Percentiles rank a stretch among this genome's conserved stretches.
Evolutionary conservation across 2,113 vertebrate genomes (phyloP).

Genomic region (Leptobrachium ailaonicum): DNA sequence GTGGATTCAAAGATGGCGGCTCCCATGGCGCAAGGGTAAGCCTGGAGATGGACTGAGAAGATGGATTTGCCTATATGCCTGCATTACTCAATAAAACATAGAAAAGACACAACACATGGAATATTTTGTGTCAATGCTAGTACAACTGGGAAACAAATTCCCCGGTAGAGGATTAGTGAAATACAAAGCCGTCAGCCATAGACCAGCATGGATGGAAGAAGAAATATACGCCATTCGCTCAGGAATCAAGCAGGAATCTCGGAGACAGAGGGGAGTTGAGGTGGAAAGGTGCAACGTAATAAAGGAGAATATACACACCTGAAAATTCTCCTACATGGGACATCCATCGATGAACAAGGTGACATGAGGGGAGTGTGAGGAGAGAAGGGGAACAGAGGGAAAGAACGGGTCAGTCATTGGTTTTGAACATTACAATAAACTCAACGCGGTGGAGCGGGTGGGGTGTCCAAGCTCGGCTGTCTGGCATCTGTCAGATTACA

Average conservation of each 20-base stretch:
- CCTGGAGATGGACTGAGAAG: too few relatives aligned
- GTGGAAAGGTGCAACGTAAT: constrained; percentile 64
- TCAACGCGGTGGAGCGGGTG: background rate
- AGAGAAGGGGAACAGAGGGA: constrained; percentile 50
- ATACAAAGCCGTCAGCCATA: constrained; percentile 56
- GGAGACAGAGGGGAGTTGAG: constrained; percentile 52
- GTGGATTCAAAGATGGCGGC: too few relatives aligned
- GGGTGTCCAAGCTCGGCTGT: background rate
- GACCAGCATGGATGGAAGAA: constrained; percentile 53
- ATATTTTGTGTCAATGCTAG: background rate
- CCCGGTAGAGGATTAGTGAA: constrained; percentile 14
- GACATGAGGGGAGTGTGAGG: constrained; percentile 60
- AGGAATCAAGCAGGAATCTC: constrained; percentile 4
- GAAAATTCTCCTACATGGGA: constrained; percentile 95
- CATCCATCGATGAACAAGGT: constrained; percentile 73
- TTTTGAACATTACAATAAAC: constrained; percentile 66
- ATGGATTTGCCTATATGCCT: too few relatives aligned
- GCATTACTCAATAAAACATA: too few relatives aligned
- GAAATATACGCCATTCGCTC: constrained; percentile 5
- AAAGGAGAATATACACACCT: constrained; percentile 89
- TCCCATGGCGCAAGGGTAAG: too few relatives aligned
- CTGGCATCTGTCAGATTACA: too few relatives aligned
- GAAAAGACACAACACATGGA: too few relatives aligned
- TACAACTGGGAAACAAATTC: background rate
- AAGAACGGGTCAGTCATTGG: constrained; percentile 81